These are phyloP conservation scores for Psilanteris sp. DNA, from an alignment of 1,140 invertebrate genomes.

Conservation along the genomic window DNA sequence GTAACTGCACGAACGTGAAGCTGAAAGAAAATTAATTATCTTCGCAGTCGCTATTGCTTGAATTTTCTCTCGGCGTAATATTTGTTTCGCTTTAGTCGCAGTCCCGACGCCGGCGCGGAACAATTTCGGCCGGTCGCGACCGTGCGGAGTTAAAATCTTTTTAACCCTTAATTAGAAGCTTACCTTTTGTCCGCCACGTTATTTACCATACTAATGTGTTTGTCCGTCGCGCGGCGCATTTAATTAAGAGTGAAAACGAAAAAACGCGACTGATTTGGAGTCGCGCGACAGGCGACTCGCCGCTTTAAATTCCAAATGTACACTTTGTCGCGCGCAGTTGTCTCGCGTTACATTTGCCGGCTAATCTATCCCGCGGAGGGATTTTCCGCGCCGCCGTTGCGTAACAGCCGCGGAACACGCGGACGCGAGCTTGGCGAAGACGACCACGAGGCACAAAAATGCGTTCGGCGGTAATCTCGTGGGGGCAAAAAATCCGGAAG, in stretches of 20 bases:
- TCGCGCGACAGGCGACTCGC: too few species aligned
- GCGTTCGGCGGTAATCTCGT: constrained; percentile 14
- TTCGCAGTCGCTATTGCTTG: constrained; percentile 7
- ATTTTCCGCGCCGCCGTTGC: constrained; percentile 23
- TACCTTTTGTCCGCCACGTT: constrained; percentile 29
- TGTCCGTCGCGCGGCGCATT: constrained; percentile 1
- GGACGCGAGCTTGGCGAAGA: constrained; percentile 38
- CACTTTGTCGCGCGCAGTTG: too few species aligned
- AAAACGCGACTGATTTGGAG: constrained; percentile 1
- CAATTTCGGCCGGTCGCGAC: constrained; percentile 25
- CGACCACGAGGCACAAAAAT: constrained; percentile 25
- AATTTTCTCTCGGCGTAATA: constrained; percentile 25
- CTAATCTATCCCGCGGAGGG: not conserved
- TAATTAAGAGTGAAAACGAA: constrained; percentile 22
- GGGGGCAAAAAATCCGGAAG: constrained; percentile 37
- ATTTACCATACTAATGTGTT: constrained; percentile 22
- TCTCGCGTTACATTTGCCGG: too few species aligned
- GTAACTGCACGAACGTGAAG: not conserved
- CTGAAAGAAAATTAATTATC: constrained; percentile 31
- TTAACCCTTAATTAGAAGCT: constrained; percentile 50
- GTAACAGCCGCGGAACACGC: constrained; percentile 24
- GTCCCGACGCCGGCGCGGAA: not conserved
- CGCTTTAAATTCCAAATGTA: too few species aligned
- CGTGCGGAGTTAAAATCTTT: constrained; percentile 26
- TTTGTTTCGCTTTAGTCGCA: constrained; percentile 28